Evolutionary conservation across 2,113 vertebrate species (phyloP), one percentile per base, ranked within the genome.

Genomic region (Cyprinus carpio): DNA sequence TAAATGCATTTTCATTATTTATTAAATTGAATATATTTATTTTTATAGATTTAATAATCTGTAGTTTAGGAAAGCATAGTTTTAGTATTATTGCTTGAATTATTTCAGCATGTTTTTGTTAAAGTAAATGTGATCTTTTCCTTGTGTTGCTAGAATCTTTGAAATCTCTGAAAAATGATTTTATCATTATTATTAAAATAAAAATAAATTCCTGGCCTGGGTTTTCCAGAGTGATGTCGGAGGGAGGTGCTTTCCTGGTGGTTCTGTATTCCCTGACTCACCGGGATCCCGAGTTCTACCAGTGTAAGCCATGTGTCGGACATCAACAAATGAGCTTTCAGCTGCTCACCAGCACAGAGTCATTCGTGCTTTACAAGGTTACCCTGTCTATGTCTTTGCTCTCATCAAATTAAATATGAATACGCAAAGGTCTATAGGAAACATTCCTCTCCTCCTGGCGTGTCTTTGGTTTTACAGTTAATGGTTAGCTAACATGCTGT

Each of bases 201-300:
- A 10, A 43, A 43, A n/a, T 6, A 74, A 34, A 78, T 46, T 3
- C 43, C 43, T 12, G 43, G 43, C 20, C 10, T 56, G 4, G 46
- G 43, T 31, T 80, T 92, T 51, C 71, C 86, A 99, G 98, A 76
- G 95, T 96, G 79, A 91, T 96, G 88, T 97, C 96, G 0, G 97
- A 99, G 88, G 94, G 91, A 16, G 91, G 95, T 7, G 89, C 92
- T 18, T 99, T 99, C 90, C 95, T 99, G 85, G 88, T 97, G 54
- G 94, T 97, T 64, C 91, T 99, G 65, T 99, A 97, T 89, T 94
- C 95, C 0, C 77, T 96, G 87, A 96, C 96, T 6, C 96, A 97
- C 92, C 95, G 95, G 87, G 92, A 95, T 56, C 96, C 98, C 6
- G 97, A 98, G 88, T 99, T 99, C 92, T 99, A 96, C 90, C 95